phyloP scores from a whole-genome alignment of 2,797 vertebrate genomes.

The Acanthurus tractus region DNA sequence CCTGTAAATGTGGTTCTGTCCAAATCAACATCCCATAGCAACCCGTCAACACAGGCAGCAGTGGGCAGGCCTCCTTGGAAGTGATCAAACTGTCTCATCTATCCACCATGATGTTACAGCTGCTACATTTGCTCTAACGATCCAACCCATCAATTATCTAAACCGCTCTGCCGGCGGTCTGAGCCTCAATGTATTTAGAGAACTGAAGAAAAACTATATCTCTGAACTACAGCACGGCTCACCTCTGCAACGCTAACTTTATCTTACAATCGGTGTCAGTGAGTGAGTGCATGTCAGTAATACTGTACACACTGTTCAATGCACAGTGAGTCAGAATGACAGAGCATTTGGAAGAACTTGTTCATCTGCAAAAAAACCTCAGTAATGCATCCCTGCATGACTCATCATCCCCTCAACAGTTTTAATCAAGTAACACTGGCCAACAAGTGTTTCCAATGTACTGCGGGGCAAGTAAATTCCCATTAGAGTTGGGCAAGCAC shows the following conservation, averaged over 20 bases:
- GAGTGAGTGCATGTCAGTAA: conserved; percentile 2
- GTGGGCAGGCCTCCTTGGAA: conserved; percentile 58
- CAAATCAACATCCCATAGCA: conserved; percentile 76
- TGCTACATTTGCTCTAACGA: conserved; percentile 42
- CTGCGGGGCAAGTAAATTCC: background rate
- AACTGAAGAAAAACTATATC: background rate
- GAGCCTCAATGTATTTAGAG: conserved; percentile 36
- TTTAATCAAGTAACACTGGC: conserved; percentile 15
- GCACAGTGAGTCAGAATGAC: conserved; percentile 47
- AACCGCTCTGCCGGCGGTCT: conserved; percentile 28
- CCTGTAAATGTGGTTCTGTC: conserved; percentile 66
- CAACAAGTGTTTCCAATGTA: conserved; percentile 10
- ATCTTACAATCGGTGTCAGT: conserved; percentile 18
- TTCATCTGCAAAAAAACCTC: conserved; percentile 51
- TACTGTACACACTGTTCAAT: conserved; percentile 24
- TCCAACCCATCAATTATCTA: conserved; percentile 54
- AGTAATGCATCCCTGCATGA: conserved; percentile 45
- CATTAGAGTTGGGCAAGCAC: background rate
- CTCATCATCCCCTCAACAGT: conserved; percentile 34
- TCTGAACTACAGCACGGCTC: background rate
- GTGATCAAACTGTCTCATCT: conserved; percentile 49
- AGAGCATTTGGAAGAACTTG: conserved; percentile 46
- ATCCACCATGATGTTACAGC: conserved; percentile 34
- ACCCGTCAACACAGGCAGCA: conserved; percentile 72
- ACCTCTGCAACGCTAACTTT: background rate